Evolutionary conservation across 2,888 invertebrate genomes (phyloP).

Genomic region (Panzeria rudis): DNA sequence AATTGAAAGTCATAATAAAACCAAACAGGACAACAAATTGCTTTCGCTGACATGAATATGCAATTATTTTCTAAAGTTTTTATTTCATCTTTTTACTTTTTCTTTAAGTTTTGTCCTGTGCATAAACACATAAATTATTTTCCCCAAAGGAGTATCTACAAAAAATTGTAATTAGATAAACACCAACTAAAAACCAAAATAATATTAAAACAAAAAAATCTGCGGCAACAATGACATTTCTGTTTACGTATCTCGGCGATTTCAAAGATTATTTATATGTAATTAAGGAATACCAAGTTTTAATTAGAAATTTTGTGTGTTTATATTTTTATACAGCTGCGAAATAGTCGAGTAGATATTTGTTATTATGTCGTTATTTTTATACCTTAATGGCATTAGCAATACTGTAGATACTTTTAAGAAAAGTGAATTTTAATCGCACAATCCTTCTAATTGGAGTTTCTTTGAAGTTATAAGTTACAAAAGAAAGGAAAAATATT

Average conservation of each 20-base stretch:
- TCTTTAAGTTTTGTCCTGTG: neutral
- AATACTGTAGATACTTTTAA: neutral
- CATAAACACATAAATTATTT: neutral
- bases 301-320: neutral
- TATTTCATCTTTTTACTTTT: neutral
- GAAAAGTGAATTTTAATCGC: neutral
- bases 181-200: neutral
- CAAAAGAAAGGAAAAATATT: neutral
- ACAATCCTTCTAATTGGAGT: constrained; percentile 10
- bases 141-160: neutral
- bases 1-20: too few species aligned
- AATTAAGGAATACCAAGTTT: neutral
- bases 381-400: constrained; percentile 20
- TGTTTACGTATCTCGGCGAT: neutral
- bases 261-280: neutral
- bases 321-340: neutral
- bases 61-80: neutral
- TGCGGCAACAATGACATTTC: neutral
- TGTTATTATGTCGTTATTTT: constrained; percentile 15
- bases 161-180: neutral
- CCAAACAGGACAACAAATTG: too few species aligned
- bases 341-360: neutral
- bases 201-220: neutral
- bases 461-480: constrained; percentile 22
- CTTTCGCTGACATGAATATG: neutral